A percentile compares a stretch with the other conserved stretches of the same genome.
Conservation (phyloP, 2,113 vertebrate genomes). For the Chauna torquata region DNA sequence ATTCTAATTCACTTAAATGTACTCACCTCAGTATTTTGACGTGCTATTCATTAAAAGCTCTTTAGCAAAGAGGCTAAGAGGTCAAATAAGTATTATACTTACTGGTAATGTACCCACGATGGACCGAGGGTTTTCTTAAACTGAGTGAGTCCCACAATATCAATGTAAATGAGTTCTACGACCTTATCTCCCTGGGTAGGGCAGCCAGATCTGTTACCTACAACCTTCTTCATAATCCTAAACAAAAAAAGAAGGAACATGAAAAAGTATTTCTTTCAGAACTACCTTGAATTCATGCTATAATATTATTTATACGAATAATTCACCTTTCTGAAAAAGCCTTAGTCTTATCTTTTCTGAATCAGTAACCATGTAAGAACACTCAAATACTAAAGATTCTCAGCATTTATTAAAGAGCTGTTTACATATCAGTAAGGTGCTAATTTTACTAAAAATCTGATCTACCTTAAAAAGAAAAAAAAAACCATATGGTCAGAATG, state of each 20-base stretch:
- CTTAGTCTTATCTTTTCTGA: not conserved
- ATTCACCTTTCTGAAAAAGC: not conserved
- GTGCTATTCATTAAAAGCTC: not conserved
- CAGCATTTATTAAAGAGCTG: not conserved
- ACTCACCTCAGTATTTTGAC: not conserved
- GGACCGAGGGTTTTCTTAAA: slow-evolving; percentile 99
- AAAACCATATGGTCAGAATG: not conserved
- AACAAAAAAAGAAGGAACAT: not conserved
- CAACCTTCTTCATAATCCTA: slow-evolving; percentile 98
- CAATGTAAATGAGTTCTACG: slow-evolving; percentile 98
- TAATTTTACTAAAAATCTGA: not conserved
- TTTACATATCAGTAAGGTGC: not conserved
- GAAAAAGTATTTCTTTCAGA: not conserved
- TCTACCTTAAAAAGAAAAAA: not conserved
- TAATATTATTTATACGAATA: not conserved
- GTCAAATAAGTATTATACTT: slow-evolving; percentile 70
- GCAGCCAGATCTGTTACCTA: slow-evolving; percentile 97
- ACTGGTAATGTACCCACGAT: slow-evolving; percentile 99
- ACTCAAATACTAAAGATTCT: not conserved
- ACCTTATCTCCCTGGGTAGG: slow-evolving; percentile 95
- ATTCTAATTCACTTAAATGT: not conserved
- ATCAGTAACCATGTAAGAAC: not conserved
- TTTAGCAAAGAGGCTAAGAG: not conserved
- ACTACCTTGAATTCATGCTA: not conserved
- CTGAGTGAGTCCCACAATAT: slow-evolving; percentile 96